Evolutionary conservation across 1,140 invertebrate species (phyloP).

Genomic region (Panagrolaimus sp.): DNA sequence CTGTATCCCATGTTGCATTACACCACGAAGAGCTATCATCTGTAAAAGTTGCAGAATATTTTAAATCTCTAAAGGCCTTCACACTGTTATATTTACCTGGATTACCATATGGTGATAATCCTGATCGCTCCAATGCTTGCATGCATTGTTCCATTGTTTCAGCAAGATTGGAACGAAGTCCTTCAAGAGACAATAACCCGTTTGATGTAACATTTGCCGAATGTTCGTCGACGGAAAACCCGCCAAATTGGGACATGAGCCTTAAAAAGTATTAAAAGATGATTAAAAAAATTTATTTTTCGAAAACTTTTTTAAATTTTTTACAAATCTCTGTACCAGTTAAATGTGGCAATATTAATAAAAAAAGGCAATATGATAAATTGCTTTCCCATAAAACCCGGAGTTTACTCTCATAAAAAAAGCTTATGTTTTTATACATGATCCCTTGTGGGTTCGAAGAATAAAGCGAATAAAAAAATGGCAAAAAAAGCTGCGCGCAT

Average conservation of each 20-base stretch:
- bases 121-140: slow-evolving; percentile 26
- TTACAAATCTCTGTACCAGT: too few species aligned
- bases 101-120: slow-evolving; percentile 17
- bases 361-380: too few species aligned
- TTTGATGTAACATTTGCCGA: slow-evolving; percentile 22
- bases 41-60: slow-evolving; percentile 10
- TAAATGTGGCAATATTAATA: too few species aligned
- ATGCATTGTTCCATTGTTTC: slow-evolving; percentile 44
- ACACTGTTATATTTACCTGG: neutral
- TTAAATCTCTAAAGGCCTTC: neutral
- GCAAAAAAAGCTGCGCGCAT: too few species aligned
- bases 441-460: too few species aligned
- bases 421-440: too few species aligned
- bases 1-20: slow-evolving; percentile 69
- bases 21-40: slow-evolving; percentile 61
- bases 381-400: too few species aligned
- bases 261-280: neutral
- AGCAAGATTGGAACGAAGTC: slow-evolving; percentile 40
- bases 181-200: slow-evolving; percentile 38
- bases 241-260: slow-evolving; percentile 15
- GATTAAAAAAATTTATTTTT: slow-evolving; percentile 3
- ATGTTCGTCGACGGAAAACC: slow-evolving; percentile 17
- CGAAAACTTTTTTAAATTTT: too few species aligned
- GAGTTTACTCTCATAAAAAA: too few species aligned
- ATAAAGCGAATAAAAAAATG: too few species aligned